These are phyloP conservation scores for Alitta virens DNA, from an alignment of 2,888 invertebrate genomes.

Conservation along the genomic window DNA sequence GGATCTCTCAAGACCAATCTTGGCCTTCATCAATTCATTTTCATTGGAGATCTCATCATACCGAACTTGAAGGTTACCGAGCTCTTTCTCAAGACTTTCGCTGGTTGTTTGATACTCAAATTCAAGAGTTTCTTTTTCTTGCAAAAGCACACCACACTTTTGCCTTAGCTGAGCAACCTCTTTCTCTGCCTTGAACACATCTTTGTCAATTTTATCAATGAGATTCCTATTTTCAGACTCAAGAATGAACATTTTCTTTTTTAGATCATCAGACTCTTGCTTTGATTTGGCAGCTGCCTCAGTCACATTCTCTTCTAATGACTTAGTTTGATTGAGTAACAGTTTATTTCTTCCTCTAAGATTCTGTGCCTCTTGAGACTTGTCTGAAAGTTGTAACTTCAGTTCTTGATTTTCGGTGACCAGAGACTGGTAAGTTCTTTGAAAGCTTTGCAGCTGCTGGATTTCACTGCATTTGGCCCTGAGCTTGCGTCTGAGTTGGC, in stretches of 20 bases:
- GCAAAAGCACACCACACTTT: neutral
- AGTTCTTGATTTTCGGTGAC: neutral
- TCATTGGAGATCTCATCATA: slow-evolving; percentile 12
- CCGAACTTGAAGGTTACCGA: neutral
- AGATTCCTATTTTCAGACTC: neutral
- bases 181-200: slow-evolving; percentile 10
- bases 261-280: slow-evolving; percentile 9
- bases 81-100: slow-evolving; percentile 9
- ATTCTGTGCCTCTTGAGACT: neutral
- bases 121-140: slow-evolving; percentile 9
- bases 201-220: slow-evolving; percentile 6
- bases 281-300: neutral
- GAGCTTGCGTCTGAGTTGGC: neutral
- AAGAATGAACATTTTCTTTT: neutral
- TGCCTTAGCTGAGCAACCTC: slow-evolving; percentile 7
- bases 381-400: neutral
- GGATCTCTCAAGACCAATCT: neutral
- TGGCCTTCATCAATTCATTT: slow-evolving; percentile 3
- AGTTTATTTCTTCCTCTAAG: slow-evolving; percentile 2
- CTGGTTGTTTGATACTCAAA: slow-evolving; percentile 4
- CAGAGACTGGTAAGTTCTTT: neutral
- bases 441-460: slow-evolving; percentile 1
- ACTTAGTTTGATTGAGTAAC: slow-evolving; percentile 4
- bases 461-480: neutral
- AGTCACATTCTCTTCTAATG: slow-evolving; percentile 3